Evolutionary conservation across 2,113 vertebrate species (phyloP).

Genomic region (Anarrhichthys ocellatus): DNA sequence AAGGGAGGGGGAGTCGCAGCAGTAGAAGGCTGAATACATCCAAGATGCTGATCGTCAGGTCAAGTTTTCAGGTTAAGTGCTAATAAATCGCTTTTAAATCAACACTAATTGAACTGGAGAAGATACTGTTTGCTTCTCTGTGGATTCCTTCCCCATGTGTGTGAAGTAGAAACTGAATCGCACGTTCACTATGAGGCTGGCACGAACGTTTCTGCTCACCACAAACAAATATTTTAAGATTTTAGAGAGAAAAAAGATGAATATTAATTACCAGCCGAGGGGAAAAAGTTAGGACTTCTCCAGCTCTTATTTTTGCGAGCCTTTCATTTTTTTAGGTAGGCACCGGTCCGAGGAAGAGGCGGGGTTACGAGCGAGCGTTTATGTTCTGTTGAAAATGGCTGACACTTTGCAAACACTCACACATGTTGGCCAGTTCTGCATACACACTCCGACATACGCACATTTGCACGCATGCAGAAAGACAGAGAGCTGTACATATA

Average conservation of each 20-base stretch:
- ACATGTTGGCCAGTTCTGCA: slow-evolving; percentile 49
- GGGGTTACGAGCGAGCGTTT: background rate
- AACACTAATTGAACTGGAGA: slow-evolving; percentile 8
- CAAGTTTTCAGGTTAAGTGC: slow-evolving; percentile 54
- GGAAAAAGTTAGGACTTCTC: background rate
- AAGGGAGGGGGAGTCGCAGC: background rate
- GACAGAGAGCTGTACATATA: no score
- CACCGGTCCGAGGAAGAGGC: background rate
- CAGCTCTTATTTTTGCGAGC: background rate
- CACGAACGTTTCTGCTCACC: background rate
- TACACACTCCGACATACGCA: background rate
- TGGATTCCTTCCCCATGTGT: background rate
- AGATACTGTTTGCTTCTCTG: background rate
- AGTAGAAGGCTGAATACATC: slow-evolving; percentile 30
- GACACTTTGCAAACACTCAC: slow-evolving; percentile 48
- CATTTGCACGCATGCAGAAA: background rate
- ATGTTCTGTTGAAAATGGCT: slow-evolving; percentile 42
- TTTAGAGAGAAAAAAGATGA: background rate
- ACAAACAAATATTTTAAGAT: background rate
- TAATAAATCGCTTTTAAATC: slow-evolving; percentile 41
- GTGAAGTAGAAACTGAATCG: slow-evolving; percentile 1
- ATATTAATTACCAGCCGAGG: slow-evolving; percentile 12
- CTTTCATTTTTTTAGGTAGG: background rate
- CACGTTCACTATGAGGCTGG: background rate
- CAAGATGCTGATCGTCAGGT: slow-evolving; percentile 41